Evolutionary conservation across 2,113 vertebrate species (phyloP), one percentile per base, ranked within the genome.

Genomic region (Gambusia holbrooki): DNA sequence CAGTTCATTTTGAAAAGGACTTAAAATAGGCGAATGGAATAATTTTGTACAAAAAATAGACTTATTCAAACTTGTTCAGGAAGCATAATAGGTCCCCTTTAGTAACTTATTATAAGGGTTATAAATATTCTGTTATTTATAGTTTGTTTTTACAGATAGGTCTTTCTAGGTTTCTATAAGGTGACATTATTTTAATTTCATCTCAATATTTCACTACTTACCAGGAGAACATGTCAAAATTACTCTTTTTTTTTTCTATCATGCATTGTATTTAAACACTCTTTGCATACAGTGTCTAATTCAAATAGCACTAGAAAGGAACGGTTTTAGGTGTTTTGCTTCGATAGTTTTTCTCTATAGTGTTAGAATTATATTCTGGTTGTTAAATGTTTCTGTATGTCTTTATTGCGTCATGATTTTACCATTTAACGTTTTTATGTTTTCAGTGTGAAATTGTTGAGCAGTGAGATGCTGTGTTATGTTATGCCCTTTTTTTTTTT

Each of bases 381-480:
- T 58, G 19, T 58, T 58, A 58, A 58, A 58, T 58, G 22, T n/a
- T 58, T 58, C 2, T 54, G 5, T 9, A 1, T 58, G 8, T 58
- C 25, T n/a, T 58, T 8, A 25, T 25, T 25, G 48, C 6, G 8
- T 8, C 15, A 25, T 54, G 6, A 22, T 54, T 19, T 22, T 22
- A 19, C 48, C 7, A 51, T 51, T 14, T 22, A 54, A 25, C 27
- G 2, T 28, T 64, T 85, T 76, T 71, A 12, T 7, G n/a, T 66
- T 72, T 29, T 62, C 14, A 61, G 19, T 62, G 45, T 60, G 45
- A 58, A 37, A 66, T 1, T 78, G 22, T 78, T 71, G 63, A 66
- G n/a, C 73, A 33, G 40, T 73, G 12, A 73, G 61, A 84, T 79
- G 66, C 79, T 74, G 35, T 40, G 29, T 73, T 61, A 30, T 12